Evolutionary conservation across 2,888 invertebrate species (phyloP).

Genomic region (Eupithecia abbreviata): DNA sequence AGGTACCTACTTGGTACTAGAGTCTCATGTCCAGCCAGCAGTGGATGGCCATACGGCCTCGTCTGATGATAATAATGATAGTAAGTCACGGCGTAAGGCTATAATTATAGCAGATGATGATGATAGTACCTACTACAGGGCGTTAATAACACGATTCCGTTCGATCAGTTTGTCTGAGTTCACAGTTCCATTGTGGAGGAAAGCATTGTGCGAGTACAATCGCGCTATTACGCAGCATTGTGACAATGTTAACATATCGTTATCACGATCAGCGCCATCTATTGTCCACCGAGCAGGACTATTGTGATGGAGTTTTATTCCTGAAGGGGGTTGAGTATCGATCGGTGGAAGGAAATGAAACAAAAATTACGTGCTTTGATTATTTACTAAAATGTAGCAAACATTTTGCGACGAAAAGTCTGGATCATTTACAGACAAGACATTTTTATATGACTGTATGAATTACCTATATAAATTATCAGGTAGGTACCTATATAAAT

Average conservation of each 20-base stretch:
- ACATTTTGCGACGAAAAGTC: neutral
- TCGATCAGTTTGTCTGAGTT: conserved; percentile 70
- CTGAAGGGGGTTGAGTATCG: conserved; percentile 54
- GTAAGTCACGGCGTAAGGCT: too few relatives aligned
- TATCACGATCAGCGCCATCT: conserved; percentile 83
- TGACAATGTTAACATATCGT: conserved; percentile 83
- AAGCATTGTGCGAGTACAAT: conserved; percentile 82
- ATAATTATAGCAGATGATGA: neutral
- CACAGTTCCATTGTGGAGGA: conserved; percentile 76
- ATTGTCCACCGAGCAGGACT: conserved; percentile 75
- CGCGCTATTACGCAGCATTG: conserved; percentile 81
- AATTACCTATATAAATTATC: too few relatives aligned
- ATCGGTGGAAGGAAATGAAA: neutral
- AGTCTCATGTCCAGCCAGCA: too few relatives aligned
- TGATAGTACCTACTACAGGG: conserved; percentile 25
- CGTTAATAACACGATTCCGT: conserved; percentile 52
- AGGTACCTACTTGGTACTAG: too few relatives aligned
- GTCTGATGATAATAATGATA: too few relatives aligned
- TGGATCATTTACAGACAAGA: neutral
- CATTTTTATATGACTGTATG: too few relatives aligned
- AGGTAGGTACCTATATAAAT: too few relatives aligned
- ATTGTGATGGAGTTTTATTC: conserved; percentile 62
- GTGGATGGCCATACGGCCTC: too few relatives aligned
- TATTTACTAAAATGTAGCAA: neutral
- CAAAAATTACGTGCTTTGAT: conserved; percentile 2